Conservation (phyloP, 2,113 vertebrate species). For the Mystacornis crossleyi region DNA sequence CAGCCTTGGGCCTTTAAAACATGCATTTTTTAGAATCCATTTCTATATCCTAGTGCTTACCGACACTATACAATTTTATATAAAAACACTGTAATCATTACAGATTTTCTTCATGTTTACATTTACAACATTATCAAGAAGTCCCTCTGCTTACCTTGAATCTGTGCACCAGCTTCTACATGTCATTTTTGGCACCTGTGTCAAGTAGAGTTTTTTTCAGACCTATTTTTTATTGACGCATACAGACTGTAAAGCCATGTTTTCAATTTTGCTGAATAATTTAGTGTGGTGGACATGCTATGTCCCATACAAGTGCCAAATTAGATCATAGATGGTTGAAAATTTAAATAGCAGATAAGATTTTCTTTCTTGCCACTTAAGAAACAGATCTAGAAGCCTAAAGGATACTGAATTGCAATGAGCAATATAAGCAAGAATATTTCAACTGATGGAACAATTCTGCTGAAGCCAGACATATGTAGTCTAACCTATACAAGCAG, state of each 20-base stretch:
- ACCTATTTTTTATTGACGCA: neutral
- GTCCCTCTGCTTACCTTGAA: neutral
- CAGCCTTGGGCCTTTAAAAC: neutral
- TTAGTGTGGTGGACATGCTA: neutral
- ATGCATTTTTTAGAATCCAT: accelerated
- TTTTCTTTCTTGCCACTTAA: neutral
- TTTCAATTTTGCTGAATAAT: neutral
- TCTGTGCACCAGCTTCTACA: neutral
- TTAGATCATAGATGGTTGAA: neutral
- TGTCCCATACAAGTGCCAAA: neutral
- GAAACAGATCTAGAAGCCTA: neutral
- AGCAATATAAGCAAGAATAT: neutral
- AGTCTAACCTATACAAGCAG: neutral
- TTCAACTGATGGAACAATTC: neutral
- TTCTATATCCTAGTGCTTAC: neutral
- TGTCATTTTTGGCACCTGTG: neutral
- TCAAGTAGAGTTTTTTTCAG: neutral
- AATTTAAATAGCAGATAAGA: neutral
- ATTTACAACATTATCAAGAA: neutral
- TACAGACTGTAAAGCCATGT: neutral
- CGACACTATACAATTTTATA: neutral
- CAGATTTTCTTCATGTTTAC: neutral
- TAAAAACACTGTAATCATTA: neutral
- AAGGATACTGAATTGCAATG: neutral
- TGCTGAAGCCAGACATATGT: neutral